Base-by-base conservation (phyloP, 2,888 invertebrate genomes). In the Psococerastis gibbosa region DNA sequence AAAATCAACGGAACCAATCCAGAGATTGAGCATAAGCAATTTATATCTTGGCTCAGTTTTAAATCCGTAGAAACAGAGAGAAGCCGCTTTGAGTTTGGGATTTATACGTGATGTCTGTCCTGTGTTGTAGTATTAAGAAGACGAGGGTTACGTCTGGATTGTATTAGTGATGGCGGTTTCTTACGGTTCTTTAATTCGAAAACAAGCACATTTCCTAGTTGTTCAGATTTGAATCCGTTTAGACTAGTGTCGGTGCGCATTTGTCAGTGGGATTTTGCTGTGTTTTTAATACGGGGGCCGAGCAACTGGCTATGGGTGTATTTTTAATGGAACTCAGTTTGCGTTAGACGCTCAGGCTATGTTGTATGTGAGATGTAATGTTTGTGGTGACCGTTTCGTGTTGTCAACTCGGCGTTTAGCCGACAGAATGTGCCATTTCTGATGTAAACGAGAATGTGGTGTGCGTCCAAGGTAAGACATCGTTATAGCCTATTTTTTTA, bases 241-340 rank as follows among this genome's bases (percentile, higher is more conserved):
- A 16, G 15, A 4, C 5, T 15, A 38, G 18, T 15, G 35, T 16
- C 18, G 4, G 20, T 20, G 8, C 17, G 17, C 8, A 18, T 20
- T 38, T 5, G 22, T 22, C 6, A 20, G 22, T 22, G 38, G 38
- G 38, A 38, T 38, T 38, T 22, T 4, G 18, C 22, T 18, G 20
- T 38, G 38, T n/a, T 38, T 38, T 15, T 13, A 18, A 38, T 38
- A 20, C 16, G 38, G 22, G 38, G 38, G 11, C 27, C 27, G 11
- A 27, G 27, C 27, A 27, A 27, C 27, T 27, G 38, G 38, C 38
- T 18, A 38, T 38, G 38, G 22, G 38, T 38, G 20, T 38, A 38
- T 38, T 38, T 38, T 38, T 38, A 38, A 38, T 38, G 22, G 38
- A 22, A 38, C 38, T 38, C 38, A 38, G 38, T 38, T 38, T 16